These are phyloP conservation scores for Drosophila kikkawai DNA, from an alignment of 1,140 invertebrate species.

Conservation along the genomic window DNA sequence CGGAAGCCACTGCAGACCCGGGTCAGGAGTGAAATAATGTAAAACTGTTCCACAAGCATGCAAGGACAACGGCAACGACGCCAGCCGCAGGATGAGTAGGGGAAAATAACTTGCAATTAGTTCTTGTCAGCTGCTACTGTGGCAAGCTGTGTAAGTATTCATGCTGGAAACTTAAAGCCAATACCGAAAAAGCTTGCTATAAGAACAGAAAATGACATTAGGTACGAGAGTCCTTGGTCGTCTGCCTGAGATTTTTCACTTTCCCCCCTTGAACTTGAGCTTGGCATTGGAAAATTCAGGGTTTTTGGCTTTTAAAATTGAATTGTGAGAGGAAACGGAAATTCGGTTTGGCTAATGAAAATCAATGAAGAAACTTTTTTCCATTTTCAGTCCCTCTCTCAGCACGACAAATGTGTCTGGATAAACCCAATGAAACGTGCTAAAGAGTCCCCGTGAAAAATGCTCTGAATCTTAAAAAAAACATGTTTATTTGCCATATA, in stretches of 20 bases:
- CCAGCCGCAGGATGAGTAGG: slow-evolving; percentile 28
- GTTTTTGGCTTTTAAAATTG: slow-evolving; percentile 12
- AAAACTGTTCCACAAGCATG: slow-evolving; percentile 32
- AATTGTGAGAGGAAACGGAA: slow-evolving; percentile 55
- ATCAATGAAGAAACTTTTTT: slow-evolving; percentile 54
- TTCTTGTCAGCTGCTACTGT: slow-evolving; percentile 58
- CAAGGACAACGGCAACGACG: slow-evolving; percentile 11
- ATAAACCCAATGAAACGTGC: slow-evolving; percentile 46
- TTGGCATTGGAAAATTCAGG: slow-evolving; percentile 60
- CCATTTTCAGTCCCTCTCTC: neutral
- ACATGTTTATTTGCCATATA: slow-evolving; percentile 24
- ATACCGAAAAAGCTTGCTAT: slow-evolving; percentile 9
- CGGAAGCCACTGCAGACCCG: slow-evolving; percentile 48
- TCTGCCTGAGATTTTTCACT: slow-evolving; percentile 32
- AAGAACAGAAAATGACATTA: slow-evolving; percentile 43
- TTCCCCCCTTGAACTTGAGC: slow-evolving; percentile 61
- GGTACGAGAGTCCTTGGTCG: slow-evolving; percentile 5
- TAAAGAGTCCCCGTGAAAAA: slow-evolving; percentile 1
- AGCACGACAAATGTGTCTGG: slow-evolving; percentile 49
- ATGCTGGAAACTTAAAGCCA: slow-evolving; percentile 29
- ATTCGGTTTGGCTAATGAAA: slow-evolving; percentile 63
- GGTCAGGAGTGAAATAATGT: slow-evolving; percentile 38
- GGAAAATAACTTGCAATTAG: slow-evolving; percentile 76
- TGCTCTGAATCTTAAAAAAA: slow-evolving; percentile 15
- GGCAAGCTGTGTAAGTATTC: slow-evolving; percentile 47